A percentile compares a stretch with the other conserved stretches of the same genome.
These are phyloP conservation scores for Cephus runcator DNA, from an alignment of 2,888 invertebrate genomes.

Conservation along the genomic window DNA sequence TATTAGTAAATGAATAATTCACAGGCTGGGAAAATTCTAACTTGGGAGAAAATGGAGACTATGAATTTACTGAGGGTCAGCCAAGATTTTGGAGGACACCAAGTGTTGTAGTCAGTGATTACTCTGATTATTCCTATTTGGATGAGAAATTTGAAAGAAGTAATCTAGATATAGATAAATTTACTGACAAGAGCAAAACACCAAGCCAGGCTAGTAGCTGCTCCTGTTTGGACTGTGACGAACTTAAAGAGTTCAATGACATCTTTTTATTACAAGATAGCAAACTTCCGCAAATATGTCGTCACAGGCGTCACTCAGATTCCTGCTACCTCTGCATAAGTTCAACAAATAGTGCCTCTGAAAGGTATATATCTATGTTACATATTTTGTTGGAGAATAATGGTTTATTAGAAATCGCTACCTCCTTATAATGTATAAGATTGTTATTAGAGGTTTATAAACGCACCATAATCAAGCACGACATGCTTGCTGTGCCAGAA, in stretches of 20 bases:
- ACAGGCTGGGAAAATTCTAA: constrained; percentile 52
- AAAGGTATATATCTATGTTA: constrained; percentile 13
- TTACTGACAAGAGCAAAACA: constrained; percentile 47
- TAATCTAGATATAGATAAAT: constrained; percentile 56
- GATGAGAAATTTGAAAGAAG: constrained; percentile 57
- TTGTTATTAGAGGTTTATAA: not conserved
- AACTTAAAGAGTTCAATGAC: constrained; percentile 45
- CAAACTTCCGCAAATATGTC: constrained; percentile 47
- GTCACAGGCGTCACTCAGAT: constrained; percentile 58
- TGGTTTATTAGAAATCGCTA: not conserved
- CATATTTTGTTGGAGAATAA: not conserved
- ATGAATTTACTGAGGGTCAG: constrained; percentile 51
- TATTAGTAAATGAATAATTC: not conserved
- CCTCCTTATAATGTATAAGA: not conserved
- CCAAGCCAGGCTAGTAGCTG: constrained; percentile 58
- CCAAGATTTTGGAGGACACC: constrained; percentile 80
- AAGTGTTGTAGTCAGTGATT: constrained; percentile 88
- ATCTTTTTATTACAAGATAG: constrained; percentile 34
- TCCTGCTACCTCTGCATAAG: constrained; percentile 53
- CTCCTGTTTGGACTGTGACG: constrained; percentile 59
- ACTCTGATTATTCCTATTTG: constrained; percentile 75
- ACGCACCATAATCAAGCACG: not conserved
- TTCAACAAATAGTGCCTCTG: constrained; percentile 28
- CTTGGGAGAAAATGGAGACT: constrained; percentile 46
- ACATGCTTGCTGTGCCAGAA: constrained; percentile 25